A percentile compares a stretch with the other conserved stretches of the same genome.
phyloP scores from a whole-genome alignment of 2,797 vertebrate genomes.

The Mus spretus region DNA sequence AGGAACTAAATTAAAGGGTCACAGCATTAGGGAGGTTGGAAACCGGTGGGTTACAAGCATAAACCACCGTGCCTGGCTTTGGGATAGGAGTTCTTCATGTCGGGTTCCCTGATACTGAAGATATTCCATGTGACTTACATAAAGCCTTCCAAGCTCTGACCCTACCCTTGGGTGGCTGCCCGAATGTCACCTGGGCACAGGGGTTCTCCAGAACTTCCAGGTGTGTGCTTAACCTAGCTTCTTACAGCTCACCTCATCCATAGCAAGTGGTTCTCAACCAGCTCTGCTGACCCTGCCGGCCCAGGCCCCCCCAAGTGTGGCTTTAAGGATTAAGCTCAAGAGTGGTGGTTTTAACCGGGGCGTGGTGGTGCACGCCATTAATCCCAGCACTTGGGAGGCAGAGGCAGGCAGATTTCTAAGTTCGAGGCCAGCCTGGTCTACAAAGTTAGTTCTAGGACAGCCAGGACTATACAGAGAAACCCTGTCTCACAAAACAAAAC shows the following conservation, averaged over 20 bases:
- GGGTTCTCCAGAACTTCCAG: conserved; percentile 1
- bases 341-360: conserved; percentile 80
- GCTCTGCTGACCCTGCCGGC: background rate
- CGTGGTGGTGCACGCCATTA: too few species aligned
- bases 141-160: background rate
- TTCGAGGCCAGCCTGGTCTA: too few species aligned
- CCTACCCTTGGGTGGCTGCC: background rate
- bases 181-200: background rate
- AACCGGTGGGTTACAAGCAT: background rate
- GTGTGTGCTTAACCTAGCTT: background rate
- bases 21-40: background rate
- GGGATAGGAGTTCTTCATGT: background rate
- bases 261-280: background rate
- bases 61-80: background rate
- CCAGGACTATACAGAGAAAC: too few species aligned
- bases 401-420: too few species aligned
- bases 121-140: background rate
- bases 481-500: too few species aligned
- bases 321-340: conserved; percentile 89
- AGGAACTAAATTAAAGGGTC: background rate
- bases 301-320: conserved; percentile 82
- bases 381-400: too few species aligned
- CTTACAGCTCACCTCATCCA: background rate
- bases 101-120: conserved; percentile 23
- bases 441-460: too few species aligned